These are phyloP conservation scores for Cirrhinus molitorella DNA, from an alignment of 2,797 vertebrate species.

Conservation along the genomic window DNA sequence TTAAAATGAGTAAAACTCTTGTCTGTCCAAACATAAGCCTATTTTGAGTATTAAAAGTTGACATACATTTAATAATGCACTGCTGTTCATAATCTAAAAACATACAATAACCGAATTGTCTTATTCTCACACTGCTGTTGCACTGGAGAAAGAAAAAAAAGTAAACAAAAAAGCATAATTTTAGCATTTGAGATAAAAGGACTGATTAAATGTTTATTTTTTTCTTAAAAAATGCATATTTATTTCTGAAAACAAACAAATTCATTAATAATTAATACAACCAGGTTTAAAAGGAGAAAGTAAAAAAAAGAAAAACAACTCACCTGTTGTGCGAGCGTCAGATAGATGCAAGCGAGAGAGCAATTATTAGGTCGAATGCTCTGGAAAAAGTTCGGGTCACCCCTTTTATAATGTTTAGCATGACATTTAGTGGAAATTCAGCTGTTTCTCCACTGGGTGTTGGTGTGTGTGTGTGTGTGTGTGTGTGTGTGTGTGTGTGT, in stretches of 20 bases:
- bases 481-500: constrained; percentile 35
- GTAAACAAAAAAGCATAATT: not conserved
- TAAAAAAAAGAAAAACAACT: constrained; percentile 31
- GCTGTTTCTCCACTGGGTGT: constrained; percentile 23
- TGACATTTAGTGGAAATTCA: constrained; percentile 56
- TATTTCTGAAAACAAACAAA: not conserved
- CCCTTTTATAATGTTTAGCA: constrained; percentile 56
- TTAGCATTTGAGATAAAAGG: too few relatives aligned
- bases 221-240: not conserved
- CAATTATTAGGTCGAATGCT: constrained; percentile 40
- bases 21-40: not conserved
- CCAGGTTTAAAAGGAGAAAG: not conserved
- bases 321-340: constrained; percentile 44
- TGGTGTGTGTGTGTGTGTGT: constrained; percentile 37
- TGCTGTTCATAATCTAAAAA: not conserved
- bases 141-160: not conserved
- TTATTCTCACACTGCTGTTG: not conserved
- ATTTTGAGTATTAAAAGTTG: not conserved
- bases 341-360: constrained; percentile 16
- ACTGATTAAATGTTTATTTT: not conserved
- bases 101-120: not conserved
- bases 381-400: constrained; percentile 44
- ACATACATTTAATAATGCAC: not conserved
- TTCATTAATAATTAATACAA: not conserved
- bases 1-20: not conserved